Percentiles rank a stretch among this genome's conserved stretches.
Evolutionary conservation across 2,888 invertebrate species (phyloP).

Genomic region (Lomographa bimaculata): DNA sequence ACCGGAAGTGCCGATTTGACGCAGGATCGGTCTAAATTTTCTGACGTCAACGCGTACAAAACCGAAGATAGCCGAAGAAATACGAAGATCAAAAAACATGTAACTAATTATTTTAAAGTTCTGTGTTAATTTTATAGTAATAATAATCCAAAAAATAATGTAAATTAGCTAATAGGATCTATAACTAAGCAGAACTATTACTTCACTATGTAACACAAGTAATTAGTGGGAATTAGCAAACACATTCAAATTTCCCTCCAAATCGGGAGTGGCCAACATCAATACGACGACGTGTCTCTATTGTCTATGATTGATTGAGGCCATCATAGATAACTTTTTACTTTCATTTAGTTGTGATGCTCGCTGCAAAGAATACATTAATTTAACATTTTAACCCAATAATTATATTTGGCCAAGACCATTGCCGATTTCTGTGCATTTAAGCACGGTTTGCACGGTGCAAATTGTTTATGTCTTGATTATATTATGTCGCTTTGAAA

Average conservation of each 20-base stretch:
- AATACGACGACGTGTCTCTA: slow-evolving; percentile 77
- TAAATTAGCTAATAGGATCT: too few relatives aligned
- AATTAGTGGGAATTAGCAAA: slow-evolving; percentile 11
- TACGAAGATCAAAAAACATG: slow-evolving; percentile 53
- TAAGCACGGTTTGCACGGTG: too few relatives aligned
- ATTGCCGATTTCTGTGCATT: too few relatives aligned
- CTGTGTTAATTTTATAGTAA: too few relatives aligned
- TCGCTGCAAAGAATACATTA: too few relatives aligned
- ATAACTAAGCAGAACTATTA: too few relatives aligned
- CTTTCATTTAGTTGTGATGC: too few relatives aligned
- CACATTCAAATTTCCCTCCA: slow-evolving; percentile 66
- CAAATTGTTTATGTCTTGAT: too few relatives aligned
- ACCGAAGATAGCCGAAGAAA: slow-evolving; percentile 60
- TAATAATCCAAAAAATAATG: slow-evolving; percentile 23
- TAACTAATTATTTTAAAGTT: slow-evolving; percentile 23
- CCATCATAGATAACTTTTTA: slow-evolving; percentile 47
- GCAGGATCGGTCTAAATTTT: slow-evolving; percentile 70
- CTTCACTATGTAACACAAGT: too few relatives aligned
- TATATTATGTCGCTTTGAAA: too few relatives aligned
- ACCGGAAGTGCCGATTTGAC: slow-evolving; percentile 75
- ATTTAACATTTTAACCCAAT: too few relatives aligned
- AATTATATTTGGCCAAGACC: too few relatives aligned
- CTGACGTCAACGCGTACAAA: slow-evolving; percentile 76
- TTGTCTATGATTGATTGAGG: slow-evolving; percentile 54
- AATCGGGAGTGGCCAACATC: slow-evolving; percentile 77